Conservation (phyloP, 2,113 vertebrate genomes). For the Edolisoma coerulescens region DNA sequence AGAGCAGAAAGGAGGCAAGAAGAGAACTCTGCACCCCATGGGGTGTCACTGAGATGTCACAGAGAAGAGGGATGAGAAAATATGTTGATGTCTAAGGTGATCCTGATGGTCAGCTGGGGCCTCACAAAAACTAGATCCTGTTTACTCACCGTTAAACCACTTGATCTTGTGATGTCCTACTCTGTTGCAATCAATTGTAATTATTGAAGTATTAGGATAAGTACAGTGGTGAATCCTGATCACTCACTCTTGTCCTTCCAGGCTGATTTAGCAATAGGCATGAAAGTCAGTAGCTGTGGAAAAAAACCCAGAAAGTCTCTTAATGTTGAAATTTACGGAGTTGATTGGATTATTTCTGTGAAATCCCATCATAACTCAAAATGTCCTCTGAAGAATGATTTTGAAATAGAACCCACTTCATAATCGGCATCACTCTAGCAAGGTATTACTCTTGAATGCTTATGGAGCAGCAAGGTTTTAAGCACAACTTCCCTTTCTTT, state of each 20-base stretch:
- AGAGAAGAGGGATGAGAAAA: background rate
- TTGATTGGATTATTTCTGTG: background rate
- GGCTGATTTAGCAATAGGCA: background rate
- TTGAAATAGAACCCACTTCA: background rate
- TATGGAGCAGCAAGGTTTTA: background rate
- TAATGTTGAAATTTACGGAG: background rate
- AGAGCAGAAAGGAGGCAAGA: background rate
- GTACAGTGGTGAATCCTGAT: background rate
- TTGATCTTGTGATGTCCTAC: background rate
- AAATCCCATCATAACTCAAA: background rate
- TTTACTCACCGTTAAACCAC: background rate
- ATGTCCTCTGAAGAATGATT: background rate
- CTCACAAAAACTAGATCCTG: background rate
- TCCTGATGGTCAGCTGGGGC: background rate
- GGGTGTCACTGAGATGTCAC: background rate
- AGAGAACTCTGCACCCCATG: background rate
- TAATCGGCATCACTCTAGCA: background rate
- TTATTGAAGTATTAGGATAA: background rate
- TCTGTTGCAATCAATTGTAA: background rate
- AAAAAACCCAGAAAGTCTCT: background rate
- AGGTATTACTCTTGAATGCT: accelerated
- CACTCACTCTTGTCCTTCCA: background rate
- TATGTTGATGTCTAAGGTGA: background rate
- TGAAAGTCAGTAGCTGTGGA: background rate
- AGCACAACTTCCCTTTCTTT: background rate